Percentiles rank a stretch among this genome's conserved stretches.
Conservation (phyloP, 2,113 vertebrate species). For the Cettia cetti region DNA sequence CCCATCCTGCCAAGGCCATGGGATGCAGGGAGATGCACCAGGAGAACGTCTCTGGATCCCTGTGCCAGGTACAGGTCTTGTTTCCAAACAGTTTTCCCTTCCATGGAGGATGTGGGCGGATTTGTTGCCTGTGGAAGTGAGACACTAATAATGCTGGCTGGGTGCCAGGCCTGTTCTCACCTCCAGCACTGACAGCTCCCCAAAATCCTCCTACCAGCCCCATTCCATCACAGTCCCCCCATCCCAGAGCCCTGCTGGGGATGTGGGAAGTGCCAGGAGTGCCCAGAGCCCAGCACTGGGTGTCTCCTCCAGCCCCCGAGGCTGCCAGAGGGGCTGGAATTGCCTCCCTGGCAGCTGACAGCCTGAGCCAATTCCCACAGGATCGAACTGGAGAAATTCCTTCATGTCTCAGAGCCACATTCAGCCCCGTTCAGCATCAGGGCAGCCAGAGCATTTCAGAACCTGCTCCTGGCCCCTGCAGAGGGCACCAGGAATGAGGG, state of each 20-base stretch:
- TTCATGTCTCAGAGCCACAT: not conserved
- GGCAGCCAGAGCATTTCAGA: not conserved
- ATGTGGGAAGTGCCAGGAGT: not conserved
- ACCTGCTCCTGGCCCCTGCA: accelerated
- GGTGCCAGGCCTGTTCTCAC: not conserved
- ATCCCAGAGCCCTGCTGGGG: too few relatives aligned
- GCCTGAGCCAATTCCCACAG: not conserved
- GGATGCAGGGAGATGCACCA: not conserved
- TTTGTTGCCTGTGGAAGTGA: not conserved
- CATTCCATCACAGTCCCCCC: not conserved
- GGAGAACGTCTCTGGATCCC: accelerated
- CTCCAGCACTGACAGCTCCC: not conserved
- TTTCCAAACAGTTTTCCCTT: slow-evolving; percentile 16
- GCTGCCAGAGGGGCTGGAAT: not conserved
- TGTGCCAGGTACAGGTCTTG: not conserved
- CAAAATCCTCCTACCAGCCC: not conserved
- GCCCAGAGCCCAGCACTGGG: not conserved
- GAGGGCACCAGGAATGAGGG: not conserved
- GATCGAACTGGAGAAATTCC: not conserved
- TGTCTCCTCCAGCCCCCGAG: accelerated
- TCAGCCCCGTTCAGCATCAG: accelerated
- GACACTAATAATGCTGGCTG: not conserved
- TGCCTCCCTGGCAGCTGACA: not conserved
- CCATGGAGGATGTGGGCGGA: not conserved
- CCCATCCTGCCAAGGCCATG: not conserved